A percentile compares a stretch with the other conserved stretches of the same genome.
Evolutionary conservation across 2,888 invertebrate genomes (phyloP).

Genomic region (Spisula subtruncata): DNA sequence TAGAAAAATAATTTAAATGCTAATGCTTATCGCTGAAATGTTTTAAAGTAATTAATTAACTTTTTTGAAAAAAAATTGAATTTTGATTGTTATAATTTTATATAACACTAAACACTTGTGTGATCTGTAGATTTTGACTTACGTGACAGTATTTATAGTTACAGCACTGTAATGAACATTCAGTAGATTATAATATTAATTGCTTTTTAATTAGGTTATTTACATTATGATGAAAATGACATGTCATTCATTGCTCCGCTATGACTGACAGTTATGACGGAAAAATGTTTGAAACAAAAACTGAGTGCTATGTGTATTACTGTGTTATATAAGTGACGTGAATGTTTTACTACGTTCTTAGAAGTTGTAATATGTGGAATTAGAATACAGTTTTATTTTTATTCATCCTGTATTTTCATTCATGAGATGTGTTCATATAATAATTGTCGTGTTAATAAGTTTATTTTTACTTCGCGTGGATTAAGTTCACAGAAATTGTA

Average conservation of each 20-base stretch:
- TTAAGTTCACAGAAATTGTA: background rate
- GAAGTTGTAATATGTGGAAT: background rate
- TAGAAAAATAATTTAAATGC: background rate
- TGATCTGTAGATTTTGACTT: background rate
- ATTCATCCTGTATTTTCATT: background rate
- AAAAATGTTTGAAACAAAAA: conserved; percentile 23
- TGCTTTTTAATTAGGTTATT: conserved; percentile 22
- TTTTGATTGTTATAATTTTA: background rate
- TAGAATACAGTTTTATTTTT: background rate
- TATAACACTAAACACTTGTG: background rate
- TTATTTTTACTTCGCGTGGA: background rate
- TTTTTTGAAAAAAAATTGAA: background rate
- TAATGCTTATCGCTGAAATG: background rate
- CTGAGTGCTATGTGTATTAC: background rate
- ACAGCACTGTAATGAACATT: background rate
- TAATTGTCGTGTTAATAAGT: background rate
- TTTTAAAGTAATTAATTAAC: background rate
- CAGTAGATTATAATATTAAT: conserved; percentile 10
- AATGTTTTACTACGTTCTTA: conserved; percentile 2
- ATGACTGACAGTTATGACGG: conserved; percentile 20
- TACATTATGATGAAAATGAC: background rate
- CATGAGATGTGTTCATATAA: background rate
- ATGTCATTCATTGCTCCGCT: background rate
- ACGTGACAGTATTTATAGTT: background rate
- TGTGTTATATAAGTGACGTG: background rate